These are phyloP conservation scores for Crypturellus undulatus DNA, from an alignment of 2,113 vertebrate species.

Conservation along the genomic window DNA sequence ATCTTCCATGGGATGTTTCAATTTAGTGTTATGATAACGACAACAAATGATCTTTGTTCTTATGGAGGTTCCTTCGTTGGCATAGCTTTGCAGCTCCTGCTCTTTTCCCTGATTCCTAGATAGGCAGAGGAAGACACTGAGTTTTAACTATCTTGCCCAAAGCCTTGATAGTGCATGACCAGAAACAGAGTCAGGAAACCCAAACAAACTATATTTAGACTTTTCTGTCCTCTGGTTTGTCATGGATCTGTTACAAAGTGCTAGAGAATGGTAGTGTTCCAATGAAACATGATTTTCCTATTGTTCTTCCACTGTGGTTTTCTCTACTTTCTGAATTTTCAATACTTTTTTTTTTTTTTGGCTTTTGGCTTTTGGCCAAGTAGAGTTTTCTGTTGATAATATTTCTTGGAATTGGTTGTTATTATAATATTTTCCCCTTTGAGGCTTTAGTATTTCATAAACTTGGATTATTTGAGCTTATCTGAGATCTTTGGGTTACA, in stretches of 20 bases:
- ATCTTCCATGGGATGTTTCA: conserved; percentile 52
- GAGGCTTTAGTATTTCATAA: conserved; percentile 16
- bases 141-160: background rate
- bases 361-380: background rate
- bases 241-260: background rate
- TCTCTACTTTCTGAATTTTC: background rate
- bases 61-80: background rate
- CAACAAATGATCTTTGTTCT: conserved; percentile 21
- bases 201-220: rapidly evolving
- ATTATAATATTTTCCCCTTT: background rate
- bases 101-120: background rate
- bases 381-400: background rate
- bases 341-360: too few species aligned
- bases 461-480: background rate
- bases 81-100: background rate
- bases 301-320: background rate
- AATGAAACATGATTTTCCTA: background rate
- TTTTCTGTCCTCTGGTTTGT: background rate
- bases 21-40: conserved; percentile 42
- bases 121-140: background rate
- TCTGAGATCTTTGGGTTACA: background rate
- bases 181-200: background rate
- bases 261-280: background rate
- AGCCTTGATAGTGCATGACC: conserved; percentile 2
- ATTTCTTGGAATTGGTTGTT: conserved; percentile 11